Evolutionary conservation across 2,113 vertebrate species (phyloP).

Genomic region (Galeopterus variegatus): DNA sequence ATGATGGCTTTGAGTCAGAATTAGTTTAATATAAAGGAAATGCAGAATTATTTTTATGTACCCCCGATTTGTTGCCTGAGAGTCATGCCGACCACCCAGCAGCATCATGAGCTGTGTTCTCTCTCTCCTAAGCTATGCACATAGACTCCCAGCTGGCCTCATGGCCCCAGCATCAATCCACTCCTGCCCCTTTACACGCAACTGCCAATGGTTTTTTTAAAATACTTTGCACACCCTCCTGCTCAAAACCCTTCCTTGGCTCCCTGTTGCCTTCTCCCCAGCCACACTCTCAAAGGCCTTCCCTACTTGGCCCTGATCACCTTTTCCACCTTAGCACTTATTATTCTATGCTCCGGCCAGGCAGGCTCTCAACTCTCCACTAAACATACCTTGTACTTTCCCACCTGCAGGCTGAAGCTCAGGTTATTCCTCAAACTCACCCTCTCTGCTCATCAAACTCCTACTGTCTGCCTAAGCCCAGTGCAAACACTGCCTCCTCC

Average conservation of each 20-base stretch:
- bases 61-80: not conserved
- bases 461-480: not conserved
- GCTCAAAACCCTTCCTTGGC: not conserved
- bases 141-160: not conserved
- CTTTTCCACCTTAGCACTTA: not conserved
- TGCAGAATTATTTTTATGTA: not conserved
- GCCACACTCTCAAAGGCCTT: not conserved
- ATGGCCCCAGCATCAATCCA: not conserved
- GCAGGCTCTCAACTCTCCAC: not conserved
- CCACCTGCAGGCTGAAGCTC: not conserved
- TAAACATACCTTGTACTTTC: not conserved
- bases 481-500: not conserved
- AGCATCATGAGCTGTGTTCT: not conserved
- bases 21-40: not conserved
- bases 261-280: not conserved
- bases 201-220: not conserved
- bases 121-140: not conserved
- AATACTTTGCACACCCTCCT: not conserved
- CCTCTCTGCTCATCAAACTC: not conserved
- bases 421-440: not conserved
- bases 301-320: too few relatives aligned
- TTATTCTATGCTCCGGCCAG: not conserved
- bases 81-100: not conserved
- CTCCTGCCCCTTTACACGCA: not conserved
- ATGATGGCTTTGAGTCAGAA: not conserved